Evolutionary conservation across 2,888 invertebrate species (phyloP).

Genomic region (Therioaphis trifolii): DNA sequence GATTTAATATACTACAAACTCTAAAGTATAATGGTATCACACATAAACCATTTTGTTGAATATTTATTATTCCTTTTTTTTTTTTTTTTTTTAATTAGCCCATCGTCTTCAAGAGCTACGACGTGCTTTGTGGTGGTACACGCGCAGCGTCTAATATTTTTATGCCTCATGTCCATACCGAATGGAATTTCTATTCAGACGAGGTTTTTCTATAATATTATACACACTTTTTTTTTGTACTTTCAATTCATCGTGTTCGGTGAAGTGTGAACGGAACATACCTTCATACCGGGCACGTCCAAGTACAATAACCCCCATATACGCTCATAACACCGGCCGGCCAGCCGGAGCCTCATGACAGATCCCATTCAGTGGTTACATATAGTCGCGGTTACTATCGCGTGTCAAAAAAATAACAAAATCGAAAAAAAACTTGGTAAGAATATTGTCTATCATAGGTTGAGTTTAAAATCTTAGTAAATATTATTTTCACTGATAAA

Average conservation of each 20-base stretch:
- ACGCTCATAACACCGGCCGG: slow-evolving; percentile 44
- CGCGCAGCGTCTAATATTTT: slow-evolving; percentile 59
- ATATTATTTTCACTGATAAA: slow-evolving; percentile 58
- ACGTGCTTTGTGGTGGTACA: slow-evolving; percentile 56
- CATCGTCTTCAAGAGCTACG: slow-evolving; percentile 34
- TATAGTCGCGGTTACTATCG: slow-evolving; percentile 56
- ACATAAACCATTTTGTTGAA: neutral
- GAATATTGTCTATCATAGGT: slow-evolving; percentile 52
- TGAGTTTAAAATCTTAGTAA: slow-evolving; percentile 53
- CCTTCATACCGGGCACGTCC: slow-evolving; percentile 61
- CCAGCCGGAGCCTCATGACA: slow-evolving; percentile 50
- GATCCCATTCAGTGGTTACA: slow-evolving; percentile 62
- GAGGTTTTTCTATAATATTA: slow-evolving; percentile 57
- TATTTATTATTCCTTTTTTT: neutral
- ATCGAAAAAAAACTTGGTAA: slow-evolving; percentile 40
- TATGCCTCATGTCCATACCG: slow-evolving; percentile 61
- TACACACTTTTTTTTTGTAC: slow-evolving; percentile 62
- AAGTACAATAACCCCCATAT: slow-evolving; percentile 62
- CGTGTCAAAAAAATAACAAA: slow-evolving; percentile 48
- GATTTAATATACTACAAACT: no score
- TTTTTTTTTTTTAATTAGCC: slow-evolving; percentile 52
- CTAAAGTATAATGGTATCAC: neutral
- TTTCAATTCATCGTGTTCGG: slow-evolving; percentile 63
- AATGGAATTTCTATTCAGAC: slow-evolving; percentile 63
- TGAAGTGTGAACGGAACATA: slow-evolving; percentile 62